These are phyloP conservation scores for Myxocyprinus asiaticus DNA, from an alignment of 2,113 vertebrate species.

Conservation along the genomic window DNA sequence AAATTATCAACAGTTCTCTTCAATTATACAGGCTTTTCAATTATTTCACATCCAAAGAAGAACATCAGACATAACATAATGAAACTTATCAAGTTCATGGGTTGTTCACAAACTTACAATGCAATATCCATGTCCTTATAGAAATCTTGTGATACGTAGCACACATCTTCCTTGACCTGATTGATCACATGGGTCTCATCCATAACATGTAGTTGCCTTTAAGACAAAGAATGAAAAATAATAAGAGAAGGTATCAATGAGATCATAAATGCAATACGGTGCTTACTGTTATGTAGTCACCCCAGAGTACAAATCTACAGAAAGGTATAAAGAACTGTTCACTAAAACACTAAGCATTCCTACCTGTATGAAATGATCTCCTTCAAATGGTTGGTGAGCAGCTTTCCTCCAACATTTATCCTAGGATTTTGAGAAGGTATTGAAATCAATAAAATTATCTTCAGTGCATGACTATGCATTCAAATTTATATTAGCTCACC, in stretches of 20 bases:
- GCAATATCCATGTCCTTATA: constrained; percentile 94
- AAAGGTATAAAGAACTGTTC: no score
- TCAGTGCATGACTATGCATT: background rate
- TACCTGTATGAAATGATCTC: constrained; percentile 99
- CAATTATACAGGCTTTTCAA: no score
- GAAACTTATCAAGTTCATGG: no score
- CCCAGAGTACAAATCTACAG: no score
- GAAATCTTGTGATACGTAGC: constrained; percentile 95
- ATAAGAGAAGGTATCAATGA: no score
- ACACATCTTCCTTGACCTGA: constrained; percentile 98
- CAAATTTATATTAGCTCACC: constrained; percentile 69
- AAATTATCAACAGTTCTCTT: background rate
- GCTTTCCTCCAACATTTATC: constrained; percentile 95
- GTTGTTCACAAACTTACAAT: constrained; percentile 85
- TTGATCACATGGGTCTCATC: constrained; percentile 98
- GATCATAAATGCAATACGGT: no score
- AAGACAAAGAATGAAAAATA: background rate
- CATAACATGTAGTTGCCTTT: constrained; percentile 96
- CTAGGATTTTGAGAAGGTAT: constrained; percentile 65
- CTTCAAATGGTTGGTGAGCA: constrained; percentile 97
- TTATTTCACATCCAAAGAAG: no score
- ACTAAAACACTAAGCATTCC: background rate
- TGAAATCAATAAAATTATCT: background rate
- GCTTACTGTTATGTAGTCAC: no score
- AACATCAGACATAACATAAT: no score